Evolutionary conservation across 1,140 invertebrate species (phyloP), one percentile per base, ranked within the genome.

Genomic region (Oreohelix idahoensis): DNA sequence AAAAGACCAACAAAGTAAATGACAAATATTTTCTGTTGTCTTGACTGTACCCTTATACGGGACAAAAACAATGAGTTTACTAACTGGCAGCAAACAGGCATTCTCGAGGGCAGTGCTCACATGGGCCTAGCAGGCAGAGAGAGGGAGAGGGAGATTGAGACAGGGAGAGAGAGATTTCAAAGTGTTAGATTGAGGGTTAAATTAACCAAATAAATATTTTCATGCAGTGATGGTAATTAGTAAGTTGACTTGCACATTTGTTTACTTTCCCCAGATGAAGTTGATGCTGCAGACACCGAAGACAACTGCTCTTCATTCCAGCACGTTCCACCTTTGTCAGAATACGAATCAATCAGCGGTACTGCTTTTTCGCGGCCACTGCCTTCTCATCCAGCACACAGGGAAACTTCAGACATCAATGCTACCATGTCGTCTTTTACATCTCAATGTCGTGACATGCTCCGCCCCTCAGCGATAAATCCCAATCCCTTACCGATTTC

Each of bases 391-490:
- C 39, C 26, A 45, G 32, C 39, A 38, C 38, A 70, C 23, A 70
- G 32, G 26, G 42, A 81, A 36, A 71, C 11, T 66, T 45, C 66
- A 13, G 39, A 81, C n/a, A 49, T 36, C 11, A 45, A 71, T 29
- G 26, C 4, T 23, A 49, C 45, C 32, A 35, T 5, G 0, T 38
- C 20, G 13, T 17, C 66, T 13, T 2, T 32, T 11, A 13, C 69
- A 26, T 45, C 36, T 36, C 63, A 42, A 13, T 81, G 63, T 53
- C 15, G 63, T 11, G 53, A 66, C 63, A 66, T 69, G 51, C 51
- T 81, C n/a, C 63, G 66, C 4, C 26, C 63, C 36, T 35, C 79
- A 70, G 32, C 79, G 0, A 36, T 81, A 42, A 71, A 70, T 39
- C 42, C 79, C 0, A 42, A 29, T 36, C 75, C 42, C 1, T 32